Conservation (phyloP, 1,140 invertebrate species). For the Galleria mellonella region DNA sequence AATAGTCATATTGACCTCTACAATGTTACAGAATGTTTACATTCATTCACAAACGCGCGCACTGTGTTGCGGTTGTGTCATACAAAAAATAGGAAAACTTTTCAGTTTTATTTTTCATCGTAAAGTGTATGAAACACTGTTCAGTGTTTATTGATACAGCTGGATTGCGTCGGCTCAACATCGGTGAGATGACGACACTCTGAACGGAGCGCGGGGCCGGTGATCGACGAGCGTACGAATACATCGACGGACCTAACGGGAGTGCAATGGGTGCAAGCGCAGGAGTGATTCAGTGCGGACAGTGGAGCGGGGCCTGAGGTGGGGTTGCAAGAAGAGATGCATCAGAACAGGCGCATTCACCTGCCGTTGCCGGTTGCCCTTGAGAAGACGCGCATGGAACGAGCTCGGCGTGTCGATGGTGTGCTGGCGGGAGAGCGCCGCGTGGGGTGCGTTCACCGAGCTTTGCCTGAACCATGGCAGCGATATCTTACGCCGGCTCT, state of each 20-base stretch:
- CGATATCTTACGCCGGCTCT: conserved; percentile 88
- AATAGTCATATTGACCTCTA: not conserved
- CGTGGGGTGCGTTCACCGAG: conserved; percentile 81
- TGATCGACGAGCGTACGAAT: too few species aligned
- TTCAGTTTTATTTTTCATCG: conserved; percentile 5
- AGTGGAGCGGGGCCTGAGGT: conserved; percentile 9
- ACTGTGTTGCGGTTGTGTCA: not conserved
- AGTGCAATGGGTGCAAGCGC: conserved; percentile 1
- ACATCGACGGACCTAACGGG: not conserved
- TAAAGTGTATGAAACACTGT: not conserved
- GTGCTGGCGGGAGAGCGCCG: conserved; percentile 85
- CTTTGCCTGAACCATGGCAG: conserved; percentile 91
- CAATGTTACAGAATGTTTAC: conserved; percentile 6
- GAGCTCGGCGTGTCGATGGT: conserved; percentile 92
- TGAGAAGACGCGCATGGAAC: conserved; percentile 81
- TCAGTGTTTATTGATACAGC: conserved; percentile 3
- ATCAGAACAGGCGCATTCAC: conserved; percentile 36
- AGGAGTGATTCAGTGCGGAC: not conserved
- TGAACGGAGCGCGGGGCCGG: not conserved
- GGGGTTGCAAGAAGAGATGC: conserved; percentile 4
- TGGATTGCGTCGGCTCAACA: not conserved
- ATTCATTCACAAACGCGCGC: not conserved
- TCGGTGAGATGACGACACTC: too few species aligned
- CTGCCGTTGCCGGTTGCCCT: conserved; percentile 54
- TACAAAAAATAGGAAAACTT: not conserved